These are phyloP conservation scores for Tubulanus polymorphus DNA, from an alignment of 2,888 invertebrate species.

Conservation along the genomic window DNA sequence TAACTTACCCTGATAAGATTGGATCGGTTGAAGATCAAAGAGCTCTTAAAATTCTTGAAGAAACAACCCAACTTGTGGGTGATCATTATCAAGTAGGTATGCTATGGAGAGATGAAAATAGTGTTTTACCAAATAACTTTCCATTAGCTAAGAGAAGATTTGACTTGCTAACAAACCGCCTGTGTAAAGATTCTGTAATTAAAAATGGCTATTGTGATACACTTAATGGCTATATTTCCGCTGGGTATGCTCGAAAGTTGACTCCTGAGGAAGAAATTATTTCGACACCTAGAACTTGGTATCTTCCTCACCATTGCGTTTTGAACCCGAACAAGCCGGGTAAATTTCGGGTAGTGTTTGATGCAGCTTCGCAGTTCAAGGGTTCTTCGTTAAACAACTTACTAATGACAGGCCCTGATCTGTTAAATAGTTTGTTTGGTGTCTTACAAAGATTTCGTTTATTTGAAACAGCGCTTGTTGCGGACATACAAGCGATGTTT, in stretches of 20 bases:
- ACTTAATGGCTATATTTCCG: not conserved
- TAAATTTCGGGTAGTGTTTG: not conserved
- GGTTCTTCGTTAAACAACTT: not conserved
- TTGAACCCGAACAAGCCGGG: not conserved
- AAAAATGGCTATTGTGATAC: not conserved
- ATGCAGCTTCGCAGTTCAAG: not conserved
- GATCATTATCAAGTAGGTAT: slow-evolving; percentile 1
- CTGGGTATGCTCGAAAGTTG: not conserved
- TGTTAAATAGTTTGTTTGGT: not conserved
- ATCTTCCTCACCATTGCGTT: not conserved
- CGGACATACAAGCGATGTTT: slow-evolving; percentile 2
- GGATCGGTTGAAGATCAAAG: not conserved
- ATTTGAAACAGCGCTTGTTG: not conserved
- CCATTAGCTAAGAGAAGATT: not conserved
- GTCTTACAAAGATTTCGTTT: not conserved
- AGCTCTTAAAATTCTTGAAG: not conserved
- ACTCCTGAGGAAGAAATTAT: not conserved
- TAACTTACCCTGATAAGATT: no score
- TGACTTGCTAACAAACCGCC: not conserved
- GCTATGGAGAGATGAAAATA: not conserved
- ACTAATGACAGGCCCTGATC: not conserved
- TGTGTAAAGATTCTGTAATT: not conserved
- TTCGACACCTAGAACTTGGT: not conserved
- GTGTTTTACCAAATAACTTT: not conserved
- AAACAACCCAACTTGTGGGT: not conserved